phyloP scores from a whole-genome alignment of 2,113 vertebrate species.

The Ochotona princeps region DNA sequence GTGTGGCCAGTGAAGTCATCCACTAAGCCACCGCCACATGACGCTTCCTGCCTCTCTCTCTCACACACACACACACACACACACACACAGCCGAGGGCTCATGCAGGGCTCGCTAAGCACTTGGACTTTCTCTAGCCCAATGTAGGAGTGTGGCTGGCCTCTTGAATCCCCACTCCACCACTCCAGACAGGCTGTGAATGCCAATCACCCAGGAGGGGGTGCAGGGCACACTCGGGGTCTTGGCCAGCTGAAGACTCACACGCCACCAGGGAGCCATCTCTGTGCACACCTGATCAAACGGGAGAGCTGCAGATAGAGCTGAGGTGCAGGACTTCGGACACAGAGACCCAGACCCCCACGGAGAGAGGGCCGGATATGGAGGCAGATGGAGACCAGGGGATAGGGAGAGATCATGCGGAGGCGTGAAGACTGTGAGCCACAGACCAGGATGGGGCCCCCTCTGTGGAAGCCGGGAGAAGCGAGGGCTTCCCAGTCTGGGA shows the following conservation, averaged over 20 bases:
- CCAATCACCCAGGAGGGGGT: neutral
- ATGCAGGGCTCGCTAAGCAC: neutral
- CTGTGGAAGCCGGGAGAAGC: neutral
- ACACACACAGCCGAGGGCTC: no score
- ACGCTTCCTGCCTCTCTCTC: neutral
- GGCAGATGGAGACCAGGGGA: neutral
- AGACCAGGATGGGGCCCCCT: neutral
- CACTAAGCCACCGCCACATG: neutral
- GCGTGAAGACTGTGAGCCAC: neutral
- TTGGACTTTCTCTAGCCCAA: neutral
- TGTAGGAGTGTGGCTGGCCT: neutral
- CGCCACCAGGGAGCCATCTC: no score
- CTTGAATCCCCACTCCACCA: neutral
- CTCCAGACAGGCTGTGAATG: neutral
- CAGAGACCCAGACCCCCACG: neutral
- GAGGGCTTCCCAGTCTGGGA: neutral
- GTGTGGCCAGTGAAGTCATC: neutral
- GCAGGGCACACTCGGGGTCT: conserved; percentile 42
- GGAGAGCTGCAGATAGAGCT: neutral
- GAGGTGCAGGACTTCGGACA: neutral
- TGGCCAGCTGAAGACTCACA: neutral
- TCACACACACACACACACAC: neutral
- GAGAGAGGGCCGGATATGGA: neutral
- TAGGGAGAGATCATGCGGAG: neutral
- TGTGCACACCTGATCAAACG: neutral